A percentile compares a stretch with the other conserved stretches of the same genome.
phyloP scores from a whole-genome alignment of 2,113 vertebrate genomes.

The Lepisosteus oculatus region DNA sequence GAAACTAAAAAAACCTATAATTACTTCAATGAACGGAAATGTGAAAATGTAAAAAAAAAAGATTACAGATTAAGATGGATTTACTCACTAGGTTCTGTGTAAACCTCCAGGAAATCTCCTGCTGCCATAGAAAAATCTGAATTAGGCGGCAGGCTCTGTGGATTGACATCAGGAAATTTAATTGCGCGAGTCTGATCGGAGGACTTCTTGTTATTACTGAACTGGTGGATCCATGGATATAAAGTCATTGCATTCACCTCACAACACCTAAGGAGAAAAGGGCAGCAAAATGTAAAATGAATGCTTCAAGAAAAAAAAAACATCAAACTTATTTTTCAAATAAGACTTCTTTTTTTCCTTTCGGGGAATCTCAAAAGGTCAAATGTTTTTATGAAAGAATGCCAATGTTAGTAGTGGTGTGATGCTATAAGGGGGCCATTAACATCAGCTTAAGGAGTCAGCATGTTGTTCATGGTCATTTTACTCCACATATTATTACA shows the following conservation, averaged over 20 bases:
- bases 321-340: too few species aligned
- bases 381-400: too few species aligned
- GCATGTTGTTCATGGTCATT: too few species aligned
- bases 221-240: slow-evolving; percentile 98
- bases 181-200: slow-evolving; percentile 89
- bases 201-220: slow-evolving; percentile 95
- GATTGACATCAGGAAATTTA: slow-evolving; percentile 91
- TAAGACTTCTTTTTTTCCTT: too few species aligned
- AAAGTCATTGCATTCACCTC: slow-evolving; percentile 84
- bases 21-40: too few species aligned
- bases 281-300: not conserved
- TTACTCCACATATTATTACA: too few species aligned
- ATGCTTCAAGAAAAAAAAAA: not conserved
- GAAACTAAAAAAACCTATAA: too few species aligned
- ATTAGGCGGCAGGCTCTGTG: slow-evolving; percentile 82
- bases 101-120: slow-evolving; percentile 96
- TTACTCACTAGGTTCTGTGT: slow-evolving; percentile 82
- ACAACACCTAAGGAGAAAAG: slow-evolving; percentile 78
- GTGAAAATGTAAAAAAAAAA: too few species aligned
- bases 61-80: not conserved
- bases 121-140: slow-evolving; percentile 98
- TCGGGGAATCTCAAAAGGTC: too few species aligned
- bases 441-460: not conserved
- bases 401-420: not conserved
- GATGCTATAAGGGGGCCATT: not conserved